Evolutionary conservation across 2,113 vertebrate species (phyloP), one percentile per base, ranked within the genome.

Genomic region (Cyprinus carpio): DNA sequence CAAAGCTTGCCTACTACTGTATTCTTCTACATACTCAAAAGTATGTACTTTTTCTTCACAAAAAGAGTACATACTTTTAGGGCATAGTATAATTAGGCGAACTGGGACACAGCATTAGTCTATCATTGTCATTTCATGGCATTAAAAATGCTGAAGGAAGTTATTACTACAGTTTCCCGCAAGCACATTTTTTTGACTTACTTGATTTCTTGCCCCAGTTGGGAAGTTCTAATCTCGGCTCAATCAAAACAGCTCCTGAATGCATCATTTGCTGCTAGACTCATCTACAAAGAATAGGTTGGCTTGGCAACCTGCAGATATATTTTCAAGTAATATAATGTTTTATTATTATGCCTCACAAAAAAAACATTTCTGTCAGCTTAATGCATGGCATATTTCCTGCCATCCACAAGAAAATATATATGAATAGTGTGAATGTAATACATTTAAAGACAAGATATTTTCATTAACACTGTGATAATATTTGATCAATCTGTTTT

Each of bases 151-250:
- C 43, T 46, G 85, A 1, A 29, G 29, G 54, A 54, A 69, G 6
- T 82, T 4, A 27, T 15, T 0, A 74, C 43, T 23, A 64, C 54
- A 43, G 40, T 40, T 40, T 40, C 40, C 40, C 40, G 40, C 40
- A 40, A 8, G 9, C 3, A 43, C 1, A 43, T 20, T n/a, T 10
- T 16, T 0, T 76, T 34, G 9, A 84, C 87, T 23, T 88, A 95
- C 95, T 91, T 92, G 27, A 94, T 29, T 67, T 92, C 90, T 71
- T 87, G 43, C n/a, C 87, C 89, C 12, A 93, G 0, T 31, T 65
- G 25, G 12, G 62, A 65, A 65, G 62, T 65, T 12, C 25, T 25
- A 65, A 6, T 65, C 62, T 29, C 31, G 65, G 64, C 12, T 27
- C 6, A 13, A 13, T 65, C 29, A 69, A 4, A 29, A 34, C 20